Conservation (phyloP, 2,113 vertebrate genomes). For the Alligator mississippiensis region DNA sequence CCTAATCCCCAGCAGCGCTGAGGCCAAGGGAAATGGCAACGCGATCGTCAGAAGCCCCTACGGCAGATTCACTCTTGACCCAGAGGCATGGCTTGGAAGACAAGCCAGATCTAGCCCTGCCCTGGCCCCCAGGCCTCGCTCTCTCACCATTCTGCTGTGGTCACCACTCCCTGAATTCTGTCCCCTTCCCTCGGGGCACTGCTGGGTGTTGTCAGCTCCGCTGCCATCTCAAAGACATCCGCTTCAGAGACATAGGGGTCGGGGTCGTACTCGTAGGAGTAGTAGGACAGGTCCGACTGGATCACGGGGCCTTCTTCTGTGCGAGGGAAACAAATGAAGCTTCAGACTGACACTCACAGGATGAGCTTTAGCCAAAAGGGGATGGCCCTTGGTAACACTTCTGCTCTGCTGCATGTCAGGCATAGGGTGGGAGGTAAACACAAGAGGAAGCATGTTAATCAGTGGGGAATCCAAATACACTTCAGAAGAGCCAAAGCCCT, state of each 20-base stretch:
- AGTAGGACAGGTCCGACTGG: conserved; percentile 86
- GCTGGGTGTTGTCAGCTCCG: conserved; percentile 52
- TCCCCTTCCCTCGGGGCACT: background rate
- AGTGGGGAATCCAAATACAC: background rate
- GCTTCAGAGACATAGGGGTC: conserved; percentile 81
- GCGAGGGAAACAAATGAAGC: background rate
- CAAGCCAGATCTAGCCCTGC: background rate
- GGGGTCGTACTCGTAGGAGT: conserved; percentile 89
- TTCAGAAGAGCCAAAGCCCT: background rate
- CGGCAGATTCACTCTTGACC: background rate
- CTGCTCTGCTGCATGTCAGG: background rate
- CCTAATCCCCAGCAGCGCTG: background rate
- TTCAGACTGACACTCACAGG: background rate
- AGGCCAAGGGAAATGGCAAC: too few relatives aligned
- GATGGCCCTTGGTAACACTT: background rate
- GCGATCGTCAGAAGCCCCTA: rapidly evolving
- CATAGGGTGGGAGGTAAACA: background rate
- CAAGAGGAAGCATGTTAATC: background rate
- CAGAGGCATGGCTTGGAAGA: background rate
- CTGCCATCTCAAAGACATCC: conserved; percentile 55
- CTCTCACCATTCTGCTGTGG: conserved; percentile 69
- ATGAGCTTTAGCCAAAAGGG: background rate
- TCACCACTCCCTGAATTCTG: conserved; percentile 5
- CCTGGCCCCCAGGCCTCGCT: rapidly evolving
- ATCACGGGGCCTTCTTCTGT: conserved; percentile 82